These are phyloP conservation scores for Buathra laborator DNA, from an alignment of 2,888 invertebrate genomes.

Conservation along the genomic window DNA sequence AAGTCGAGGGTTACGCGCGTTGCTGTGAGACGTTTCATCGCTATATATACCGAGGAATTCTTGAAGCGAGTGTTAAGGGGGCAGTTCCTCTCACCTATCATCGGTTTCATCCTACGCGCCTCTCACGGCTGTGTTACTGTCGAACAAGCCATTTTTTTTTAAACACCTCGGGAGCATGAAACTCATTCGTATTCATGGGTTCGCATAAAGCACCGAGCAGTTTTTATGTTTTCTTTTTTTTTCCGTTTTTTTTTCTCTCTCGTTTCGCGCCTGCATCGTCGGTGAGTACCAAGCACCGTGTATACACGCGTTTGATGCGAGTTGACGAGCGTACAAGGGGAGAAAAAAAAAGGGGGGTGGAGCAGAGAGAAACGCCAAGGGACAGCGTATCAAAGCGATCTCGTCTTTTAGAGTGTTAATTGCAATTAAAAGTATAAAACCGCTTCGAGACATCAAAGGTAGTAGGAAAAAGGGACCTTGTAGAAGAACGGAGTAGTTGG, in stretches of 20 bases:
- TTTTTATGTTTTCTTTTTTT: conserved; percentile 15
- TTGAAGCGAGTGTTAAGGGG: conserved; percentile 30
- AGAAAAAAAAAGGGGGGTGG: conserved; percentile 12
- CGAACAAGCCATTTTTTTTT: conserved; percentile 63
- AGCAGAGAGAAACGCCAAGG: conserved; percentile 45
- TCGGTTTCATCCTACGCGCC: not conserved
- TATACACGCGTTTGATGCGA: conserved; percentile 53
- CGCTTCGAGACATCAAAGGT: conserved; percentile 69
- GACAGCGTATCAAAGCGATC: conserved; percentile 67
- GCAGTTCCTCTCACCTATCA: conserved; percentile 17
- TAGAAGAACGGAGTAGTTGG: conserved; percentile 17
- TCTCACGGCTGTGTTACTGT: conserved; percentile 47
- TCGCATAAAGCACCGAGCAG: conserved; percentile 41
- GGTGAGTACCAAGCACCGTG: conserved; percentile 42
- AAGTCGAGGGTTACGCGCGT: conserved; percentile 27
- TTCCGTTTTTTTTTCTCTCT: not conserved
- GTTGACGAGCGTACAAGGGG: conserved; percentile 38
- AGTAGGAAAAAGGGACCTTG: conserved; percentile 29
- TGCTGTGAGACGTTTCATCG: not conserved
- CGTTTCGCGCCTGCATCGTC: conserved; percentile 16
- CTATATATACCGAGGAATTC: not conserved
- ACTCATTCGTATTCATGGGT: conserved; percentile 66
- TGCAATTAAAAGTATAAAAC: conserved; percentile 75
- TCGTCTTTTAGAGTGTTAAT: conserved; percentile 69
- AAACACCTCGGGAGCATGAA: conserved; percentile 57